A percentile compares a stretch with the other conserved stretches of the same genome.
These are phyloP conservation scores for Stichopus horrens DNA, from an alignment of 53 echinoderm and acorn worm genomes.

Conservation along the genomic window DNA sequence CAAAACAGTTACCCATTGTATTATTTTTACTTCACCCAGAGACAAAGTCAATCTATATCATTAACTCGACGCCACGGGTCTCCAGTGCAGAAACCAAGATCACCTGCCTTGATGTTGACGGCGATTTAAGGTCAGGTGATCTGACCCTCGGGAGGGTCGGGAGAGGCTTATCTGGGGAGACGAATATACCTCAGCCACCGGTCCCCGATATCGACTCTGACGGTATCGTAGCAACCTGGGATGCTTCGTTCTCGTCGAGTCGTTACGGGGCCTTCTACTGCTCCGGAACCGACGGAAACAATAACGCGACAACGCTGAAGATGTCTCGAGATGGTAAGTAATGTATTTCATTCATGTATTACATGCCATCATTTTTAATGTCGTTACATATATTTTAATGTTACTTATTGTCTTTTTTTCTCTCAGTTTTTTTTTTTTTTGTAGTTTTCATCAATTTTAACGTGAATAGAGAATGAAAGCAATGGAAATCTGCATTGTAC, in stretches of 20 bases:
- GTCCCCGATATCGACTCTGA: conserved; percentile 33
- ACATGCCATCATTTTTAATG: not conserved
- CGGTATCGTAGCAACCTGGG: conserved; percentile 67
- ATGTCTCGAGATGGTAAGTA: conserved; percentile 71
- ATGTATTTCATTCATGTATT: not conserved
- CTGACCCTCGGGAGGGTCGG: conserved; percentile 61
- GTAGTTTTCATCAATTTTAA: no score
- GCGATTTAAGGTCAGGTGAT: conserved; percentile 31
- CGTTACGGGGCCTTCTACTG: conserved; percentile 77
- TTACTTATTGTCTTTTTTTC: not conserved
- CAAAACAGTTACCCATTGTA: no score
- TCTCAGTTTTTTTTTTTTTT: not conserved
- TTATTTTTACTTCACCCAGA: conserved; percentile 41
- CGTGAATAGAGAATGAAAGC: not conserved
- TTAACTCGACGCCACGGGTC: conserved; percentile 83
- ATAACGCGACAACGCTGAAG: conserved; percentile 66
- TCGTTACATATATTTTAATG: not conserved
- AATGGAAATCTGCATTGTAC: no score
- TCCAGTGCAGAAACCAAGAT: conserved; percentile 61
- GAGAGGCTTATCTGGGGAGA: conserved; percentile 25
- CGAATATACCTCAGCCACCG: conserved; percentile 22
- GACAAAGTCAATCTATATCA: conserved; percentile 60
- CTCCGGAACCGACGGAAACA: conserved; percentile 28
- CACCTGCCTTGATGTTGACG: conserved; percentile 71
- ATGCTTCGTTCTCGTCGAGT: conserved; percentile 30